Conservation (phyloP, 53 echinoderm and acorn worm species). For the Antedon mediterranea region DNA sequence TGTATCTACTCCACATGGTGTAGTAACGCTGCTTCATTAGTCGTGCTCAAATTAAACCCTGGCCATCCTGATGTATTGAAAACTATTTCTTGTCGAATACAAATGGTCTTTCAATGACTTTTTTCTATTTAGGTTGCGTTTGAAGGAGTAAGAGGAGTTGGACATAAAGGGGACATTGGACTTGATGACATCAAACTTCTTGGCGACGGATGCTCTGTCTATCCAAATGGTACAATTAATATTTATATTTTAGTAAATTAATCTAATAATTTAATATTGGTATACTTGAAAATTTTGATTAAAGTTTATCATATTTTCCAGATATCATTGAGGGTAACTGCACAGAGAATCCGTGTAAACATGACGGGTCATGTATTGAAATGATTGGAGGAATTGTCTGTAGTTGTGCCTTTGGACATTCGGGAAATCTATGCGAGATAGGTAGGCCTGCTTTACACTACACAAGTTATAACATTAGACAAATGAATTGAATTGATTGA, state of each 20-base stretch:
- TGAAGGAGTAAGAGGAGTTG: constrained; percentile 32
- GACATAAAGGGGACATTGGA: constrained; percentile 45
- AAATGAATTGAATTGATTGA: too few species aligned
- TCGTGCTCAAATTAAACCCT: too few species aligned
- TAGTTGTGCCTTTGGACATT: not conserved
- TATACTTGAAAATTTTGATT: too few species aligned
- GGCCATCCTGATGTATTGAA: too few species aligned
- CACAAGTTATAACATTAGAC: too few species aligned
- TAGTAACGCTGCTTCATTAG: too few species aligned
- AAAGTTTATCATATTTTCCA: not conserved
- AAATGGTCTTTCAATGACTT: too few species aligned
- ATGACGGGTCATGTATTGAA: not conserved
- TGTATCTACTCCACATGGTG: too few species aligned
- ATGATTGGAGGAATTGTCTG: not conserved
- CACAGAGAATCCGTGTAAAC: not conserved
- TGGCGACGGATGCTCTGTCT: constrained; percentile 28
- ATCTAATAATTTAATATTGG: too few species aligned
- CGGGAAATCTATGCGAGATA: not conserved
- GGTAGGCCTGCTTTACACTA: too few species aligned
- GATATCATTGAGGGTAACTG: not conserved
- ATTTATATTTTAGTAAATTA: too few species aligned
- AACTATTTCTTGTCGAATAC: too few species aligned
- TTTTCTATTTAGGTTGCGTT: constrained; percentile 48
- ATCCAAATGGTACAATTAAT: not conserved
- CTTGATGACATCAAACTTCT: constrained; percentile 70